Base-by-base conservation (phyloP, 2,113 vertebrate species). In the Clarias gariepinus region DNA sequence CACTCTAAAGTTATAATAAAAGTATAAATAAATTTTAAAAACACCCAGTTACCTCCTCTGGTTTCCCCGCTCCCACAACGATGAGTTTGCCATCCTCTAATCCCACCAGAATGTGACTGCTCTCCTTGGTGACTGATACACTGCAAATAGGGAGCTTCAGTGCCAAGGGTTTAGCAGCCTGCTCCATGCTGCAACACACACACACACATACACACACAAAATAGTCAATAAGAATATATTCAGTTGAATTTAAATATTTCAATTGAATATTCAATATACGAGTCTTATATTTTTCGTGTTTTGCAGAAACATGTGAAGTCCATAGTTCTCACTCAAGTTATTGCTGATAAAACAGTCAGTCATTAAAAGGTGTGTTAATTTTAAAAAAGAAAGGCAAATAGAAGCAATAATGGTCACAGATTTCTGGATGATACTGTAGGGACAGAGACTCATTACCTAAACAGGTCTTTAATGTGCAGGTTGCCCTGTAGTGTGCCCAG, bases 1-100 rank as follows among this genome's bases (percentile, higher is more conserved):
- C 5, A 23, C 15, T 25, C 60, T n/a, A 18, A n/a, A 9, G 4
- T 76, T 36, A 30, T 13, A 19, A 30, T 47, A 33, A 80, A 58
- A 74, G 36, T 1, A 23, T 47, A 23, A 19, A 77, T n/a, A n/a
- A n/a, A 11, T n/a, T n/a, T n/a, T 58, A 79, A 78, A 30, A 21
- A 55, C 53, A 57, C 19, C 57, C 47, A 88, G 95, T 96, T 89
- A 99, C 98, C 97, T 99, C 96, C 0, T 96, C 93, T 0, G 98
- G 98, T 91, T 98, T 97, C 81, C 98, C 98, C 0, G 98, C 96
- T 41, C 97, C 97, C 91, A 99, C 98, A 89, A 99, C 97, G 0
- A 99, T 99, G 55, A 99, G 94, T 87, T 99, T 99, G 19, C 98
- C 98, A 0, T 99, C 97, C 87, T 97, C 97, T 85, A 99, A 92